Conservation (phyloP, 1,140 invertebrate genomes). For the Drosophila eugracilis region DNA sequence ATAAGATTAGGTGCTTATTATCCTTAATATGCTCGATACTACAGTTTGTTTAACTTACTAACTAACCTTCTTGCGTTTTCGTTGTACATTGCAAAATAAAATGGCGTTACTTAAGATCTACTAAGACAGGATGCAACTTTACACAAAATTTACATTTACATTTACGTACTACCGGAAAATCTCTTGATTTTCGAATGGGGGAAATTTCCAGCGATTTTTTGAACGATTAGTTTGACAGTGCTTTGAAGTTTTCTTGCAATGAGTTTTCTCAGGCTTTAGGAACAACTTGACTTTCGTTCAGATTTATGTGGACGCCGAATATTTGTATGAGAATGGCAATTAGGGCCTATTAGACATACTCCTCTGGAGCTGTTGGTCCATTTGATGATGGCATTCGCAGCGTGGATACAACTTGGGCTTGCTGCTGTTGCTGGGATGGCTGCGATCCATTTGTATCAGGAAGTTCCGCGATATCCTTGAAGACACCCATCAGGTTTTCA, state of each 20-base stretch:
- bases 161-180: not conserved
- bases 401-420: constrained; percentile 85
- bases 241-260: not conserved
- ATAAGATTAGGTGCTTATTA: constrained; percentile 19
- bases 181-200: not conserved
- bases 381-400: constrained; percentile 88
- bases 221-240: not conserved
- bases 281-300: not conserved
- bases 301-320: no score
- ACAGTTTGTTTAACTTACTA: constrained; percentile 32
- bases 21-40: constrained; percentile 7
- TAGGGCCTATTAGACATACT: constrained; percentile 88
- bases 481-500: constrained; percentile 96
- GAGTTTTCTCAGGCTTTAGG: not conserved
- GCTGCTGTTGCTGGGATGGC: constrained; percentile 38
- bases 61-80: constrained; percentile 44
- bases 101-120: constrained; percentile 65
- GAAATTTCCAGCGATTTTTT: no score
- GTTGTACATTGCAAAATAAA: constrained; percentile 74
- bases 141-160: constrained; percentile 57
- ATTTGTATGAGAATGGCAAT: no score
- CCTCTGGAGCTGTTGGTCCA: constrained; percentile 91
- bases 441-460: constrained; percentile 90
- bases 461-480: constrained; percentile 97
- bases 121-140: constrained; percentile 29